A percentile compares a stretch with the other conserved stretches of the same genome.
phyloP scores from a whole-genome alignment of 2,113 vertebrate genomes.

The Pygoscelis antarcticus region DNA sequence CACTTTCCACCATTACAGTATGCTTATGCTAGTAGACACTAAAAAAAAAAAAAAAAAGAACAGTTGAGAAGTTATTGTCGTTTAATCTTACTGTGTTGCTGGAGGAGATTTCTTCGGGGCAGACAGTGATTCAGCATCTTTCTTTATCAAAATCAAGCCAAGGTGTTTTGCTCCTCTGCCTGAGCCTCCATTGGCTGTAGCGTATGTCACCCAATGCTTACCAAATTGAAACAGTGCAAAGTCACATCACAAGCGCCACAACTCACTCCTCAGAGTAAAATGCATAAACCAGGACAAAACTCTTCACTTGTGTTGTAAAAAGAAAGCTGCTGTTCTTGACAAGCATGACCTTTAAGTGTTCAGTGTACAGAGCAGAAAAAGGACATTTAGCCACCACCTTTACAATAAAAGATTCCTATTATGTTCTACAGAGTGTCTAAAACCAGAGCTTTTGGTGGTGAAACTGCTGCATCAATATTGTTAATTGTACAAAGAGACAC shows the following conservation, averaged over 20 bases:
- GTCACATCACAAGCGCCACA: neutral
- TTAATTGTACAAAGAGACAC: neutral
- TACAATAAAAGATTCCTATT: neutral
- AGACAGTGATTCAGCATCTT: slow-evolving; percentile 11
- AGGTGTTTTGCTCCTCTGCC: neutral
- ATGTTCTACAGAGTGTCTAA: neutral
- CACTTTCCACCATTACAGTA: neutral
- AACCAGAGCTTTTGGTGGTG: neutral
- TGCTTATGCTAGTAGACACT: neutral
- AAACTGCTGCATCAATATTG: neutral
- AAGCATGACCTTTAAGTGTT: neutral
- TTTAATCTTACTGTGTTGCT: neutral
- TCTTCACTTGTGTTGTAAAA: neutral
- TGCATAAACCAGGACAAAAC: neutral
- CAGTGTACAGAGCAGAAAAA: neutral
- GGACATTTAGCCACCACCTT: neutral
- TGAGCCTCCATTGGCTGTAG: neutral
- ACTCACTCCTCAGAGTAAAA: neutral
- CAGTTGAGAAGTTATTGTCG: neutral
- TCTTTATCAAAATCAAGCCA: accelerated
- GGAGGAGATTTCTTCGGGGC: neutral
- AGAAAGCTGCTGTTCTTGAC: neutral
- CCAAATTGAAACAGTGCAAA: neutral
- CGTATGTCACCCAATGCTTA: neutral
- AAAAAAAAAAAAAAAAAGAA: neutral